phyloP scores from a whole-genome alignment of 1,140 invertebrate genomes.

The Hyles euphorbiae region DNA sequence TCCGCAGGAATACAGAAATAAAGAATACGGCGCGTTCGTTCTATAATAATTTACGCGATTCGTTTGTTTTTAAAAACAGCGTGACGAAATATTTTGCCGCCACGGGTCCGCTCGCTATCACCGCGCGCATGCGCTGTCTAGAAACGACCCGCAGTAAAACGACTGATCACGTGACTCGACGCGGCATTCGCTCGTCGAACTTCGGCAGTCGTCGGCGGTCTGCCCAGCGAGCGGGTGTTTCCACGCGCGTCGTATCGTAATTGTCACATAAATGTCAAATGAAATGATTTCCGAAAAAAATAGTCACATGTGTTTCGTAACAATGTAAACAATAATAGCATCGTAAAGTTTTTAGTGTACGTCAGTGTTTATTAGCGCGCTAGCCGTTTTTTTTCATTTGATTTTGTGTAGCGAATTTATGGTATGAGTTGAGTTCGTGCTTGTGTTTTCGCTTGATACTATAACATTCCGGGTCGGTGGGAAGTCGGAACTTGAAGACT shows the following conservation, averaged over 20 bases:
- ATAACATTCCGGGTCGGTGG: slow-evolving; percentile 44
- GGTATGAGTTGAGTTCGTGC: slow-evolving; percentile 41
- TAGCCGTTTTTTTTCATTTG: slow-evolving; percentile 30
- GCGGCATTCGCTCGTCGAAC: slow-evolving; percentile 69
- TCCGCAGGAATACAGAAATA: too few species aligned
- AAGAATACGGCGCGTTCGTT: too few species aligned
- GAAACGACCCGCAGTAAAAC: slow-evolving; percentile 74
- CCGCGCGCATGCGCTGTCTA: slow-evolving; percentile 56
- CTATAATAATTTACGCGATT: neutral
- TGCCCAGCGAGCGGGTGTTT: slow-evolving; percentile 37
- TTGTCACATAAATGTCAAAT: slow-evolving; percentile 63
- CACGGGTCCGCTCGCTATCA: slow-evolving; percentile 31
- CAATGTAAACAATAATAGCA: slow-evolving; percentile 48
- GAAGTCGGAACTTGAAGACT: slow-evolving; percentile 22
- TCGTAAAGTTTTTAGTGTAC: slow-evolving; percentile 32
- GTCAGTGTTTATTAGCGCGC: slow-evolving; percentile 33
- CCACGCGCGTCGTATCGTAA: slow-evolving; percentile 28
- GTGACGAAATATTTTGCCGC: slow-evolving; percentile 64
- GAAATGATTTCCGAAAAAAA: slow-evolving; percentile 58
- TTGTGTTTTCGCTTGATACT: slow-evolving; percentile 53
- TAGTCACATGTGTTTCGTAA: slow-evolving; percentile 57
- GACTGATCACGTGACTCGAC: slow-evolving; percentile 74
- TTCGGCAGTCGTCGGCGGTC: slow-evolving; percentile 67
- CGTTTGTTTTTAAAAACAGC: slow-evolving; percentile 1
- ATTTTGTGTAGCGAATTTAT: slow-evolving; percentile 54